Evolutionary conservation across 2,888 invertebrate species (phyloP).

Genomic region (Gymnocheta viridis): DNA sequence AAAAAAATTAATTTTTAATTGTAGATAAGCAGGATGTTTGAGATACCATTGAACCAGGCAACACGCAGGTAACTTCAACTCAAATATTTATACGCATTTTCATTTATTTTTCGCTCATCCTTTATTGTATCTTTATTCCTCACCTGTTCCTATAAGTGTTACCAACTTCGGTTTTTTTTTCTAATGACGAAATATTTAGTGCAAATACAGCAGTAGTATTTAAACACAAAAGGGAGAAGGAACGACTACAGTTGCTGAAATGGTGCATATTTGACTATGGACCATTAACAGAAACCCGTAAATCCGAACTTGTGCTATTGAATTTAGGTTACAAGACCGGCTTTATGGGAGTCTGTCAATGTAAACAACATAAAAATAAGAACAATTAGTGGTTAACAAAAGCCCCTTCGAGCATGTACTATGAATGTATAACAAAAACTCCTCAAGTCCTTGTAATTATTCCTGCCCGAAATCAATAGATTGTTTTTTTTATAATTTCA

Average conservation of each 20-base stretch:
- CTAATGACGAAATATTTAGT: conserved; percentile 6
- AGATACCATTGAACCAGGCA: not conserved
- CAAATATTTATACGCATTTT: not conserved
- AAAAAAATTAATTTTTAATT: not conserved
- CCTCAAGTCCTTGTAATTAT: conserved; percentile 12
- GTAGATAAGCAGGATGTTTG: not conserved
- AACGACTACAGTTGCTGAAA: conserved; percentile 51
- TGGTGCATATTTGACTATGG: conserved; percentile 81
- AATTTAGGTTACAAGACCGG: conserved; percentile 82
- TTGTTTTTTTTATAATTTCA: not conserved
- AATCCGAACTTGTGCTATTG: conserved; percentile 83
- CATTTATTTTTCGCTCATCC: not conserved
- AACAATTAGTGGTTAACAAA: conserved; percentile 4
- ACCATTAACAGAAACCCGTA: conserved; percentile 83
- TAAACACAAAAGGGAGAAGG: not conserved
- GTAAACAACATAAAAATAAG: conserved; percentile 77
- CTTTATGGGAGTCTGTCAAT: conserved; percentile 83
- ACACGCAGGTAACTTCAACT: not conserved
- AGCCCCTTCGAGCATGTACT: not conserved
- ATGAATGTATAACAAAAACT: conserved; percentile 24
- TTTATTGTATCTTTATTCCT: not conserved
- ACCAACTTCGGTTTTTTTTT: not conserved
- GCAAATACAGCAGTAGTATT: conserved; percentile 32
- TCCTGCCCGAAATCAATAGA: not conserved
- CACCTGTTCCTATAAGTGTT: conserved; percentile 19